Evolutionary conservation across 2,888 invertebrate genomes (phyloP).

Genomic region (Plutella xylostella): DNA sequence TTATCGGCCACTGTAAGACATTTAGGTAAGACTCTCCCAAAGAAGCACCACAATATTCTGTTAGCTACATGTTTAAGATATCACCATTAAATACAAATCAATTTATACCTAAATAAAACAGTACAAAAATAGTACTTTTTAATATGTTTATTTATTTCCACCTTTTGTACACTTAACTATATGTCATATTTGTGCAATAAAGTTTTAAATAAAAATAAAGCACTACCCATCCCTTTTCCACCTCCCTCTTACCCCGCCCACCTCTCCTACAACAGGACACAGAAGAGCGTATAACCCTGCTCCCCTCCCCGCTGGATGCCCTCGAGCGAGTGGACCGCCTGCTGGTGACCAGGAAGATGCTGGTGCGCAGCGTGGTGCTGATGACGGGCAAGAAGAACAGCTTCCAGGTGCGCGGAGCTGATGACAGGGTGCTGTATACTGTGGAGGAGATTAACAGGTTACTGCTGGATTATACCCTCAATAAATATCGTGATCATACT

Average conservation of each 20-base stretch:
- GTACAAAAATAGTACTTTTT: too few species aligned
- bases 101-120: too few species aligned
- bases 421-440: constrained; percentile 38
- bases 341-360: constrained; percentile 41
- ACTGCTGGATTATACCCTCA: too few species aligned
- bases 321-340: constrained; percentile 34
- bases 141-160: not conserved
- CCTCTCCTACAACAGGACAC: not conserved
- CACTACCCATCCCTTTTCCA: not conserved
- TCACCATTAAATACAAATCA: too few species aligned
- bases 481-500: too few species aligned
- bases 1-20: too few species aligned
- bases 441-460: constrained; percentile 33
- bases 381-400: constrained; percentile 45
- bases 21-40: too few species aligned
- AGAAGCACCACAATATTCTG: too few species aligned
- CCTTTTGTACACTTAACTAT: not conserved
- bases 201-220: too few species aligned
- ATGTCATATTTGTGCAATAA: too few species aligned
- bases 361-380: constrained; percentile 35
- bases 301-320: constrained; percentile 26
- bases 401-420: constrained; percentile 38
- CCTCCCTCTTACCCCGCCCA: not conserved
- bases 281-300: not conserved
- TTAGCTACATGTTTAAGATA: too few species aligned